Evolutionary conservation across 2,797 vertebrate species (phyloP).

Genomic region (Neopelma chrysocephalum): DNA sequence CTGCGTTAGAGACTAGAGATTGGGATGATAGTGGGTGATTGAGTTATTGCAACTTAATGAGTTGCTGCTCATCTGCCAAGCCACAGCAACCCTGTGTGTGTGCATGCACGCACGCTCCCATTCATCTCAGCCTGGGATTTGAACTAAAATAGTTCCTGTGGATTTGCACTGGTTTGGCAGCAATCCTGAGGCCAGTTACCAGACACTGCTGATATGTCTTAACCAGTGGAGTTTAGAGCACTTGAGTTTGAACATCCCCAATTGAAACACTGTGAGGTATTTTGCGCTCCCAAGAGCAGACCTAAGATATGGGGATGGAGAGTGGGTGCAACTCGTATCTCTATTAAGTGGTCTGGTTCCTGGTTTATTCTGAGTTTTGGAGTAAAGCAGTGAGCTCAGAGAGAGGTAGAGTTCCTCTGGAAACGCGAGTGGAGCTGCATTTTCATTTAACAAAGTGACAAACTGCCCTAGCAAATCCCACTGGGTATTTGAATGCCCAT

Average conservation of each 20-base stretch:
- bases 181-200: background rate
- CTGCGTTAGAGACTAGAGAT: background rate
- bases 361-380: background rate
- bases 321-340: fast-evolving
- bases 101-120: background rate
- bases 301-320: fast-evolving
- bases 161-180: slow-evolving; percentile 18
- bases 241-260: fast-evolving
- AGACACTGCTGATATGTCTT: background rate
- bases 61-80: slow-evolving; percentile 22
- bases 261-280: fast-evolving
- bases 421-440: background rate
- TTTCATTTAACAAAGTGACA: background rate
- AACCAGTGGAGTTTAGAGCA: background rate
- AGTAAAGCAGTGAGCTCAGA: background rate
- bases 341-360: background rate
- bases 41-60: slow-evolving; percentile 46
- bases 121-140: background rate
- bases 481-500: fast-evolving
- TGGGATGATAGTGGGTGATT: background rate
- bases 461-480: background rate
- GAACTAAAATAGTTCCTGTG: background rate
- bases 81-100: slow-evolving; percentile 7
- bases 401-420: background rate
- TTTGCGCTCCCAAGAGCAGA: background rate